Base-by-base conservation (phyloP, 2,113 vertebrate species). In the Bubo blakistoni region DNA sequence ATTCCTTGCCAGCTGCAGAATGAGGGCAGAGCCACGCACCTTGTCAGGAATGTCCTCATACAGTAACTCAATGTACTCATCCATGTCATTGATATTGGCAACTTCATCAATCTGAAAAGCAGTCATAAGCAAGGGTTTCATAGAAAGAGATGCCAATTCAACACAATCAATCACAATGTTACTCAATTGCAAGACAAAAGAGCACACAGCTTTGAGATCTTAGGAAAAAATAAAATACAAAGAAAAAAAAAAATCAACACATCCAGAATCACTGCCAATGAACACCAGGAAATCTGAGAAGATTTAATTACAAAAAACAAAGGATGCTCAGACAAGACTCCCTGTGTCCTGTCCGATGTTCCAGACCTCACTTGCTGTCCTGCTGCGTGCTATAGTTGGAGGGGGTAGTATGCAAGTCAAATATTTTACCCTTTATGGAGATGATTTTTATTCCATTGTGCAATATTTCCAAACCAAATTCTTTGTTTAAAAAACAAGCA, bases 1-100 rank as follows among this genome's bases (percentile, higher is more conserved):
- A 94, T 99, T 99, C 65, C 98, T 98, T 69, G 99, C 99, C 92
- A 99, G 98, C 74, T 99, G 99, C 52, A 99, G 95, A 94, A 99
- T 99, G 83, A 99, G 98, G 36, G 99, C 98, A 77, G 99, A 99
- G 86, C 99, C 99, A 42, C 98, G 97, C 90, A 99, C 98, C 85
- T 99, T 99, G 94, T 99, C 99, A 90, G 99, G 98, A 93, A 99
- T 97, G 85, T 99, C 99, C 93, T 99, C 99, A 44, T 99, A 99
- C 47, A 99, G 94, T 84, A 99, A 98, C 82, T 99, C 99, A 94
- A 99, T 98, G 61, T 99, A 99, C 67, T 99, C 98, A 72, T 99
- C 99, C 88, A 99, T 98, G 89, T 98, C 98, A 98, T 98, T 99
- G 95, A 99, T 99, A 93, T 98, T 99, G 72, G 99, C 99, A 93